phyloP scores from a whole-genome alignment of 2,797 vertebrate genomes.

The Rhinella marina region DNA sequence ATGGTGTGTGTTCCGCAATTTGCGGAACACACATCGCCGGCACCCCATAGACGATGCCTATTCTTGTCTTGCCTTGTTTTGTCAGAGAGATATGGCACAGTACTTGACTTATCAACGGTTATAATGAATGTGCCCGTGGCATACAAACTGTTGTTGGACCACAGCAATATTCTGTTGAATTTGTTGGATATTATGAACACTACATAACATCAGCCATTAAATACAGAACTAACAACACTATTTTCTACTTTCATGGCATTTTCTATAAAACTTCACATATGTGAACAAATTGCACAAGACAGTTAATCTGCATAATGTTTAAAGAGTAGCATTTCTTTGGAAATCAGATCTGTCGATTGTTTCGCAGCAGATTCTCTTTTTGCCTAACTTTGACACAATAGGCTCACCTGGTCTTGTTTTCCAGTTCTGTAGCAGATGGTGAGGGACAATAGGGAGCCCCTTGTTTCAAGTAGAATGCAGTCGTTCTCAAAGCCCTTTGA shows the following conservation, averaged over 20 bases:
- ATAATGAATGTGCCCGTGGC: neutral
- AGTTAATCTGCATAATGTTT: neutral
- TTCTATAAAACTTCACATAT: conserved; percentile 3
- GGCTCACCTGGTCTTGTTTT: conserved; percentile 31
- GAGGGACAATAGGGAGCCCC: neutral
- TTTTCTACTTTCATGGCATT: neutral
- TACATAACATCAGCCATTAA: neutral
- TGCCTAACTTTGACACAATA: neutral
- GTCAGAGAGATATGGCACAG: neutral
- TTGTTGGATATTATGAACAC: neutral
- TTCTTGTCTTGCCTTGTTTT: too few relatives aligned
- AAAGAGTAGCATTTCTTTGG: neutral
- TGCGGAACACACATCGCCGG: too few relatives aligned
- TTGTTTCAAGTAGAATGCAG: conserved; percentile 29
- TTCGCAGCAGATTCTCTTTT: neutral
- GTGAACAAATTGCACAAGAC: neutral
- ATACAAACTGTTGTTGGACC: neutral
- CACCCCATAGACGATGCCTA: too few relatives aligned
- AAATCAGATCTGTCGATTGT: neutral
- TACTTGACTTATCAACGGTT: neutral
- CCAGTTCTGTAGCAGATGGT: conserved; percentile 33
- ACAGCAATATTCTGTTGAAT: neutral
- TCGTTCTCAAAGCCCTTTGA: conserved; percentile 42
- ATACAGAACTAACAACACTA: neutral
- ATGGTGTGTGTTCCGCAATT: too few relatives aligned